These are phyloP conservation scores for Xenopus borealis DNA, from an alignment of 2,113 vertebrate species.

Conservation along the genomic window DNA sequence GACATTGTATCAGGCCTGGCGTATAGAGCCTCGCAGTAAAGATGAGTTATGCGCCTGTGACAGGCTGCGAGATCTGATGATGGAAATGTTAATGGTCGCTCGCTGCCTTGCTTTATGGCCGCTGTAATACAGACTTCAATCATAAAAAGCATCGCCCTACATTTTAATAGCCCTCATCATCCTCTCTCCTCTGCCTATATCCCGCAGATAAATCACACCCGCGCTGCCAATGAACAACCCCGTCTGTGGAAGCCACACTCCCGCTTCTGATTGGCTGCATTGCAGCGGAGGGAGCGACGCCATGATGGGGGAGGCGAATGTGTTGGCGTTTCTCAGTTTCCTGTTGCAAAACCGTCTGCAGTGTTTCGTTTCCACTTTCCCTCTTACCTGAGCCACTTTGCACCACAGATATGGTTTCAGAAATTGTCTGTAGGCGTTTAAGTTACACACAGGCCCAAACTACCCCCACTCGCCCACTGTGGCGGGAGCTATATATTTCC, in stretches of 20 bases:
- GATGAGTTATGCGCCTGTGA: conserved; percentile 68
- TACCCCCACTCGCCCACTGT: too few species aligned
- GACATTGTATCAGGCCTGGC: conserved; percentile 63
- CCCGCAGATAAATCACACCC: conserved; percentile 70
- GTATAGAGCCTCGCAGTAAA: conserved; percentile 63
- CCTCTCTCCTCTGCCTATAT: conserved; percentile 68
- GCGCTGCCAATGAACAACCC: conserved; percentile 69
- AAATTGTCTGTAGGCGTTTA: too few species aligned
- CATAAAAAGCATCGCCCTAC: conserved; percentile 73
- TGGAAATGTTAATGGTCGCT: conserved; percentile 73
- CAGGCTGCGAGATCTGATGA: conserved; percentile 72
- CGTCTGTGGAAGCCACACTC: conserved; percentile 66
- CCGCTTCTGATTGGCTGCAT: conserved; percentile 63
- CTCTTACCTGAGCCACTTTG: not conserved
- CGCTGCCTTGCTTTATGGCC: conserved; percentile 73
- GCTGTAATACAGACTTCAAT: conserved; percentile 74
- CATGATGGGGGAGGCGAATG: conserved; percentile 22
- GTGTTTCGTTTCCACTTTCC: not conserved
- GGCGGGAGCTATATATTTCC: too few species aligned
- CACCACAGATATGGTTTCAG: too few species aligned
- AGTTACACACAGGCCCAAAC: too few species aligned
- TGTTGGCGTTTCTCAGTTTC: conserved; percentile 10
- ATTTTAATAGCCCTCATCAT: conserved; percentile 74
- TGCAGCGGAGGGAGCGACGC: conserved; percentile 47
- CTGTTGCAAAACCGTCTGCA: conserved; percentile 14